Base-by-base conservation (phyloP, 2,797 vertebrate genomes). In the Molossus alvarezi region DNA sequence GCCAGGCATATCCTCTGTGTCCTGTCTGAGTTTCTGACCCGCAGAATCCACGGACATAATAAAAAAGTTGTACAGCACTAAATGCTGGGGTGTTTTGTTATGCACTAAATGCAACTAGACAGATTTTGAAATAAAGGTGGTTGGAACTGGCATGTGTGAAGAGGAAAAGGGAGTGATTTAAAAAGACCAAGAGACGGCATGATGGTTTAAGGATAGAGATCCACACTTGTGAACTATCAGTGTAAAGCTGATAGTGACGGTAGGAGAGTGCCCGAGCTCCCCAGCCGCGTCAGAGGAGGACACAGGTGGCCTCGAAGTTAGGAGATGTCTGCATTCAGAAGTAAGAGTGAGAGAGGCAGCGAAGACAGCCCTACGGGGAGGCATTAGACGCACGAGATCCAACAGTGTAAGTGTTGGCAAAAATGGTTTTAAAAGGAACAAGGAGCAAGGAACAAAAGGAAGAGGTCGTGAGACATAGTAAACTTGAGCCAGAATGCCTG, bases 101-200 rank as follows among this genome's bases (percentile, higher is more conserved):
- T 55, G 13, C 62, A 71, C 11, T 41, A n/a, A 71, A 58, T 76
- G 55, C 60, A 75, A 25, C 23, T 6, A 23, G 65, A 53, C 45
- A 81, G 75, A 81, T 21, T n/a, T 73, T 77, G 27, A 62, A 62
- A 75, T 69, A 37, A 51, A 13, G 15, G 21, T 60, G 37, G 29
- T 60, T 82, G 75, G n/a, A 60, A 53, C 88, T 88, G 88, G 76
- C 69, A n/a, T 91, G 80, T 81, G 25, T 88, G 53, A 33, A 76
- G 33, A 82, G 53, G 76, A 33, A 48, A 90, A 93, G 17, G 20
- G 53, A 69, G 67, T 75, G 81, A 41, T 14, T n/a, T 90, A 75
- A 71, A 62, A 29, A 81, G 62, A 60, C 51, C 77, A 29, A 89
- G 71, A 69, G 79, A 90, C 76, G 29, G 87, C 86, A 67, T 75